Base-by-base conservation (phyloP, 2,113 vertebrate species). In the Oreochromis niloticus region DNA sequence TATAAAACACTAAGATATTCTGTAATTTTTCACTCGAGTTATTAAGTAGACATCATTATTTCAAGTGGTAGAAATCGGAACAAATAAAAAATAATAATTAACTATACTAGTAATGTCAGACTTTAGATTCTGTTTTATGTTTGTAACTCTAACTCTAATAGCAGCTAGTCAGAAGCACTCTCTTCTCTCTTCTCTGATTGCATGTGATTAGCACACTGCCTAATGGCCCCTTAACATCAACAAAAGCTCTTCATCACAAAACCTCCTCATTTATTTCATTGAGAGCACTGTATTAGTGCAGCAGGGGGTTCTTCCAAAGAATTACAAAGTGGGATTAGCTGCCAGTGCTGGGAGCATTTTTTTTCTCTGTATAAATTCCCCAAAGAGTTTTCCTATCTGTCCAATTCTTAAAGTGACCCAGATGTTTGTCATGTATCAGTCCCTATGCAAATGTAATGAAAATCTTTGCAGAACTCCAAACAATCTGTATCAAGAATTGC, bases 311-410 rank as follows among this genome's bases (percentile, higher is more conserved):
- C 81, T 56, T 82, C 32, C 81, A 84, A 84, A 81, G 81, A 63
- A 71, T 66, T 82, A 85, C 61, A 71, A 81, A 85, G 75, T 61
- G 52, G 73, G 91, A 89, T 92, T 84, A 91, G 73, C 81, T 50
- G 27, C 66, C 41, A 16, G 22, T 56, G 54, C 14, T 16, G 54
- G 55, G 82, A 75, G 55, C 7, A 36, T 32, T 30, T 17, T 19
- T 19, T 63, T 54, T n/a, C 24, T 22, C 36, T 27, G 12, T 43
- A 11, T 27, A 59, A 81, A 41, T 56, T 63, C 19, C 57, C 57
- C 46, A n/a, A 34, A 68, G 46, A 52, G 59, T 75, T 75, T 52
- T 71, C 0, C 36, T 19, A 36, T 84, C 66, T 52, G 41, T 22
- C 11, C n/a, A 24, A 30, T 24, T 50, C 63, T 55, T 41, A 59